phyloP scores from a whole-genome alignment of 2,888 invertebrate species.

The Troides oblongomaculatus region DNA sequence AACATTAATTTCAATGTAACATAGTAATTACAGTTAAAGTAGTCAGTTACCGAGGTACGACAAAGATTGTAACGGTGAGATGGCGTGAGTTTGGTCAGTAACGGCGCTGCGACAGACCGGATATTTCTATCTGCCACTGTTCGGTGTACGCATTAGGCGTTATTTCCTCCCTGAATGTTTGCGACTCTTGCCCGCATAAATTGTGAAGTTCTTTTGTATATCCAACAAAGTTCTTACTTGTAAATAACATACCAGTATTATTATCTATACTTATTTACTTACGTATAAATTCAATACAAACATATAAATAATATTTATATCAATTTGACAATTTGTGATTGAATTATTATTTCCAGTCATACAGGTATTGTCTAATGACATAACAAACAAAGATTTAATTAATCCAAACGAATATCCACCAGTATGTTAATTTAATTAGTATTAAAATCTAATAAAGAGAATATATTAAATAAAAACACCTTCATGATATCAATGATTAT shows the following conservation, averaged over 20 bases:
- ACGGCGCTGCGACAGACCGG: conserved; percentile 25
- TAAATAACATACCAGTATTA: not conserved
- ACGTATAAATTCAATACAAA: not conserved
- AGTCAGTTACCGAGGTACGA: conserved; percentile 29
- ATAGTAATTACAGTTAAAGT: conserved; percentile 39
- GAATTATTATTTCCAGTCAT: no score
- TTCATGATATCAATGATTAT: not conserved
- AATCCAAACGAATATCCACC: no score
- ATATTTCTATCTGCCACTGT: conserved; percentile 26
- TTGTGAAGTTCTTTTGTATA: not conserved
- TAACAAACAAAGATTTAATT: no score
- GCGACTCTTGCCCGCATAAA: conserved; percentile 7
- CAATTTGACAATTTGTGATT: no score
- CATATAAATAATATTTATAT: no score
- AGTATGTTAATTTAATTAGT: no score
- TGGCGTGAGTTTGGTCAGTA: conserved; percentile 26
- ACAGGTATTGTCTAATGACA: no score
- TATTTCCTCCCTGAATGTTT: conserved; percentile 26
- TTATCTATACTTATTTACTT: not conserved
- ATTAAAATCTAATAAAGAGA: not conserved
- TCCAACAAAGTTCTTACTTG: not conserved
- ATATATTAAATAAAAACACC: not conserved
- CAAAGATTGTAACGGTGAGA: conserved; percentile 25
- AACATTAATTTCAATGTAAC: conserved; percentile 37
- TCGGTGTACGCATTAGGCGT: conserved; percentile 21